Base-by-base conservation (phyloP, 2,113 vertebrate species). In the Oxyruncus cristatus region DNA sequence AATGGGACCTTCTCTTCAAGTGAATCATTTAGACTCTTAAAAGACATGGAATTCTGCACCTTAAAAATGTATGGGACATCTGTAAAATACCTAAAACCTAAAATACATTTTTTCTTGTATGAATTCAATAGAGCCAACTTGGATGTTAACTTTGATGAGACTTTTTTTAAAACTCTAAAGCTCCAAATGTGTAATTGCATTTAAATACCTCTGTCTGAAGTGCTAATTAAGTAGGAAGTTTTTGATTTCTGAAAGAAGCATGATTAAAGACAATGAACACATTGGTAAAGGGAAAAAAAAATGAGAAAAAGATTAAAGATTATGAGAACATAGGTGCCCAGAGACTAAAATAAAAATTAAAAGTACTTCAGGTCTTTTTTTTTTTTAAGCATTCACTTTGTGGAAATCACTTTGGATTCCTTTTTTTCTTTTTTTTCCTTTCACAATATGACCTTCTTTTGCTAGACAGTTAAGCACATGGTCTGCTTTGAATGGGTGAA, bases 141-240 rank as follows among this genome's bases (percentile, higher is more conserved):
- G 27, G 55, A 53, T 62, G 46, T 37, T 86, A 83, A 76, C 23
- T 86, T 90, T 46, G 79, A 50, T 74, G 50, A 86, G 50, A 56
- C 11, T 46, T 88, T 15, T 14, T 83, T 91, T 67, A 55, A 86
- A 85, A 58, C 15, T 47, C 22, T 30, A 77, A 80, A 88, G 6
- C n/a, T 74, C n/a, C 17, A 66, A 77, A 88, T 58, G 73, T 30
- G 35, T 50, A 86, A 83, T 39, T 80, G 33, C 33, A 94, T 92
- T 86, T 84, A 91, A 95, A 87, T 78, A 63, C 16, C 28, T 71
- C 59, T 66, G 42, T 84, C 73, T 91, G 74, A 95, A 92, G 66
- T 75, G 65, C 28, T 88, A 87, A 92, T 81, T 87, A 93, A 71
- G 75, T 81, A 67, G 37, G 47, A 89, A 44, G 2, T 8, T 53